Base-by-base conservation (phyloP, 2,113 vertebrate genomes). In the Archilochus colubris region DNA sequence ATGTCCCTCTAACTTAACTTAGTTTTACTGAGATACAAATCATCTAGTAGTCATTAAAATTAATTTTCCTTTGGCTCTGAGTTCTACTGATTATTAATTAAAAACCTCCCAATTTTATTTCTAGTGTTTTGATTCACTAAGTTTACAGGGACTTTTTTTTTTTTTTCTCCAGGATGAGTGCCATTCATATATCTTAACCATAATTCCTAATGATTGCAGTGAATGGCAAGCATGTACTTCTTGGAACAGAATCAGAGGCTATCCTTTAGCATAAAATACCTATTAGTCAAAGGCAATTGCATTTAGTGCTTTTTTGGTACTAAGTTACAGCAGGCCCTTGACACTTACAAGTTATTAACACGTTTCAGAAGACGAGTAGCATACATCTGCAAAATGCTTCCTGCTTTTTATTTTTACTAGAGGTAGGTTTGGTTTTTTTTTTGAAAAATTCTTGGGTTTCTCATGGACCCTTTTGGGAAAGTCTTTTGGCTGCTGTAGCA, bases 231-330 rank as follows among this genome's bases (percentile, higher is more conserved):
- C 21, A 44, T 36, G 43, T 88, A 59, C 43, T 80, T 68, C 44
- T 38, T 93, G 46, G 59, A 89, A 53, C 50, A 80, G 64, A 89
- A 89, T 87, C 73, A 88, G 63, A 74, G 33, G 31, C 85, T 94
- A 92, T 62, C 75, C 58, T 92, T 93, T 87, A 86, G 69, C 75
- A 69, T 91, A 88, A 94, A 86, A 55, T 57, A 61, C 18, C 63
- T 67, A 44, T 92, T 94, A 93, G 63, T 88, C 63, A 88, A 85
- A 90, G 89, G 59, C 43, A 91, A 78, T 91, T 91, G 69, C 16
- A 1, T 53, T 70, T 74, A 91, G 93, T 59, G 38, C 22, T 74
- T 46, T 91, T 94, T 86, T 80, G 84, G 77, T 91, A 58, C 70
- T 59, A 80, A 91, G 69, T 85, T 93, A 58, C 8, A 79, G n/a